Evolutionary conservation across 92 coral and sea anemone genomes (phyloP), one percentile per base, ranked within the genome.

Genomic region (Scolanthus callimorphus): DNA sequence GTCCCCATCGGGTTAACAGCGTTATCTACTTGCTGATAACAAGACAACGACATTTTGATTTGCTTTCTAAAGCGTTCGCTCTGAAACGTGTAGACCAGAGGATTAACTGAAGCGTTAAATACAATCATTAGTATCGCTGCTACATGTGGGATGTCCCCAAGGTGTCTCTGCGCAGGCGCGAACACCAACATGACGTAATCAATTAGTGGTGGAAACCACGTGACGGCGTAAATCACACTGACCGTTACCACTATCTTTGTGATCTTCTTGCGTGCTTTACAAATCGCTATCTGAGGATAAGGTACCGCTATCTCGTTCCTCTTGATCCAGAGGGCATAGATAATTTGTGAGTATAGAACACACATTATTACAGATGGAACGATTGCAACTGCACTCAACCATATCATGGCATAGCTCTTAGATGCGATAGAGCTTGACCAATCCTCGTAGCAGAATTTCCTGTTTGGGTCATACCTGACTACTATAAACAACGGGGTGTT

Each of bases 11-110:
- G 62, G 31, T 25, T 17, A 17, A 66, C 62, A 17, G 9, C 39
- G n/a, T 66, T 66, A 27, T 28, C 54, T 2, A 39, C 62, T 12
- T 25, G 59, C 22, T 43, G 60, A n/a, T n/a, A n/a, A 3, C 50
- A 23, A 34, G 41, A 66, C 27, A 70, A 11, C 39, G 57, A 27
- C 24, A 27, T 49, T 25, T 44, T 51, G 31, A 71, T 17, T 26
- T 62, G 69, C 39, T 71, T 62, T 6, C 78, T 39, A 50, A 71
- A 71, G 11, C 52, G 61, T 38, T 49, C 70, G 61, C 70, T 60
- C 39, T 71, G 70, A 12, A 71, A 71, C 2, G 78, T 62, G 30
- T 71, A 71, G 62, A 62, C 57, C 55, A 71, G 60, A 31, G 78
- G 78, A 17, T 71, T 71, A 49, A 71, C 62, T 4, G 70, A 60